Evolutionary conservation across 2,797 vertebrate species (phyloP), one percentile per base, ranked within the genome.

Genomic region (Picus viridis): DNA sequence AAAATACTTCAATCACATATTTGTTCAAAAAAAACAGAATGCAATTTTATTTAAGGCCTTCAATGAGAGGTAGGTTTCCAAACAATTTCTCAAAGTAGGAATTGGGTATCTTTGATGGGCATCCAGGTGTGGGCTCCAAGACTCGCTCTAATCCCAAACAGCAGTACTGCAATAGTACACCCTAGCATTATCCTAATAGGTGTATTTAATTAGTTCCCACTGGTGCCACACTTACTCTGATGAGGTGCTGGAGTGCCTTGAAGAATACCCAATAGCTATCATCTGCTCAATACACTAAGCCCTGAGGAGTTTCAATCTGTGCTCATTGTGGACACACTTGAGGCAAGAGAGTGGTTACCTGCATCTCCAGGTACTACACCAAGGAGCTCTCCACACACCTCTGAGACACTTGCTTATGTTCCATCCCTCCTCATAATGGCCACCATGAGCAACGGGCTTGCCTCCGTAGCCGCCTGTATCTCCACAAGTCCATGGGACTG

Each of bases 1-100:
- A 86, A 94, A 88, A 67, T 67, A 63, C 24, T 47, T 8, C 3
- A 91, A 53, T 53, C 83, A 51, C 0, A 0, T 39, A 36, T 88
- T 70, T 89, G 74, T 69, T 89, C 0, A 92, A 77, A 95, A 49
- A 89, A 83, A 78, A 41, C 73, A 36, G 30, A 89, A 81, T 88
- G 83, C 34, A 15, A 19, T 75, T 88, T 91, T 78, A 23, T 77
- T 74, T 74, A 36, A 78, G 53, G 57, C 17, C 72, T 88, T 80
- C 79, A 51, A 2, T 47, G 30, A 71, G 34, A 78, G 13, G 22
- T 41, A 34, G 1, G 7, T 47, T 92, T 83, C 63, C 65, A 57
- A 89, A 39, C 24, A 29, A 87, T 54, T 83, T 74, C 36, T 49
- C 34, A 51, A 91, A 94, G 64, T 58, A n/a, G 49, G 79, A 90